phyloP scores from a whole-genome alignment of 2,888 invertebrate species.

The Orthonevra nobilis region DNA sequence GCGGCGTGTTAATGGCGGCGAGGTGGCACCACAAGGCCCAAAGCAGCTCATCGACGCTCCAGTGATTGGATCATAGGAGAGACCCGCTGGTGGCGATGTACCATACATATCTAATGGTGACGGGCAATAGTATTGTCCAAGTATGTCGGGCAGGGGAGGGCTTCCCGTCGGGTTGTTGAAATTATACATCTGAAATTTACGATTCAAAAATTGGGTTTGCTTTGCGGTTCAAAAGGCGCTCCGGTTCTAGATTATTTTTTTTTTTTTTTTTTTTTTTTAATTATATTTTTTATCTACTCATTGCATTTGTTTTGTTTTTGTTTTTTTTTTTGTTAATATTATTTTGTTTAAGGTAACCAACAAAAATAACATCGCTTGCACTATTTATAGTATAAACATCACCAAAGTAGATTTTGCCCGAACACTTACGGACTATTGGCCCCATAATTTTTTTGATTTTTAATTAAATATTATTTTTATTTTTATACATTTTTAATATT shows the following conservation, averaged over 20 bases:
- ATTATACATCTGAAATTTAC: slow-evolving; percentile 81
- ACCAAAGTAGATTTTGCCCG: slow-evolving; percentile 80
- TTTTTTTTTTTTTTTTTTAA: slow-evolving; percentile 70
- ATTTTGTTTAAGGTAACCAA: slow-evolving; percentile 70
- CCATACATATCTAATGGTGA: slow-evolving; percentile 76
- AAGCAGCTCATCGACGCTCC: slow-evolving; percentile 67
- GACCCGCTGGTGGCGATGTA: slow-evolving; percentile 73
- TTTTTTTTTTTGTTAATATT: no score
- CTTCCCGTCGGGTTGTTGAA: slow-evolving; percentile 79
- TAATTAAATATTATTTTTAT: slow-evolving; percentile 48
- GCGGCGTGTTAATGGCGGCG: slow-evolving; percentile 76
- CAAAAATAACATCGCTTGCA: slow-evolving; percentile 71
- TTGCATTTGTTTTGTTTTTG: slow-evolving; percentile 58
- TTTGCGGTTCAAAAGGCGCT: slow-evolving; percentile 70
- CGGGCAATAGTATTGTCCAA: slow-evolving; percentile 78
- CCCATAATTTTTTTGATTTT: slow-evolving; percentile 75
- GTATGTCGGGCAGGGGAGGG: slow-evolving; percentile 80
- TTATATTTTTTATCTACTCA: slow-evolving; percentile 70
- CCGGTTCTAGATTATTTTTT: no score
- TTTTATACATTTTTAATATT: slow-evolving; percentile 64
- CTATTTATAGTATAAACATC: slow-evolving; percentile 74
- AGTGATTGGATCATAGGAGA: slow-evolving; percentile 74
- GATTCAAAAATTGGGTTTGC: slow-evolving; percentile 76
- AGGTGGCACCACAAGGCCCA: slow-evolving; percentile 72
- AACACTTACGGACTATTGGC: slow-evolving; percentile 81